A percentile compares a stretch with the other conserved stretches of the same genome.
These are phyloP conservation scores for Tympanuchus pallidicinctus DNA, from an alignment of 2,113 vertebrate species.

Conservation along the genomic window DNA sequence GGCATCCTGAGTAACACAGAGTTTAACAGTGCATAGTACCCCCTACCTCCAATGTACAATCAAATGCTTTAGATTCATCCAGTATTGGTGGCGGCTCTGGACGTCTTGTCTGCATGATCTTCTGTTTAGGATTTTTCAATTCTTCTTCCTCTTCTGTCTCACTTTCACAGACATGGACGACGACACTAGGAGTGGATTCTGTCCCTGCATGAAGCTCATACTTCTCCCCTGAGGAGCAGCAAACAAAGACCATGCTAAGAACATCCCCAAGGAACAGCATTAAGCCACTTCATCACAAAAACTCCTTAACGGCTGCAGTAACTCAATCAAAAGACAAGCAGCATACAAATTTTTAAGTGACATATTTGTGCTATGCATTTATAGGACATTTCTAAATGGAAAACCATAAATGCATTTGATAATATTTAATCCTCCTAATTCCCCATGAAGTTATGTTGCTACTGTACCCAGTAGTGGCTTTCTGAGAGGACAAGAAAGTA, in stretches of 20 bases:
- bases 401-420: not conserved
- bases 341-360: not conserved
- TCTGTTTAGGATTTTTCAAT: slow-evolving; percentile 84
- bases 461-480: not conserved
- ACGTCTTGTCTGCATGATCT: slow-evolving; percentile 93
- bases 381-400: not conserved
- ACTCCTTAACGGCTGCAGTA: not conserved
- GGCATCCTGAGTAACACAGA: not conserved
- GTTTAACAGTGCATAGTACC: slow-evolving; percentile 30
- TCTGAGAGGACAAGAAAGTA: not conserved
- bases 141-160: slow-evolving; percentile 91
- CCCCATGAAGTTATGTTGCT: not conserved
- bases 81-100: slow-evolving; percentile 83
- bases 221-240: slow-evolving; percentile 86
- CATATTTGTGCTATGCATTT: not conserved
- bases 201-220: slow-evolving; percentile 97
- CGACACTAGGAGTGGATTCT: slow-evolving; percentile 96
- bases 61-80: slow-evolving; percentile 75
- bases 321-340: not conserved
- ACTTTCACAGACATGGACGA: slow-evolving; percentile 97
- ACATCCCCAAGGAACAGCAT: not conserved
- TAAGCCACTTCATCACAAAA: not conserved
- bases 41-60: slow-evolving; percentile 49
- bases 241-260: not conserved
- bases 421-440: not conserved